Base-by-base conservation (phyloP, 2,888 invertebrate genomes). In the Cinara cedri region DNA sequence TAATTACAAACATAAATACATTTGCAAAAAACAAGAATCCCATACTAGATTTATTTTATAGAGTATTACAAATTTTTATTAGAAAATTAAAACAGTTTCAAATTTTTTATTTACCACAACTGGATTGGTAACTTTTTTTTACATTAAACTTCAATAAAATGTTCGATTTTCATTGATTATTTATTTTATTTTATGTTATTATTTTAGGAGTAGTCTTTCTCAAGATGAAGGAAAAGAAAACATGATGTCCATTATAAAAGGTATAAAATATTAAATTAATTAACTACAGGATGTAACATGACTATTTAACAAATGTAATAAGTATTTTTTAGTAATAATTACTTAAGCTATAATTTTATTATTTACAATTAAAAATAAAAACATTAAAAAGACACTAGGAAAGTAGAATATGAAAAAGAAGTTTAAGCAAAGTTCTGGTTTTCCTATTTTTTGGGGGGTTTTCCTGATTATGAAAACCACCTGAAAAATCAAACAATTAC, bases 51-150 rank as follows among this genome's bases (percentile, higher is more conserved):
- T 57, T 78, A 62, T 70, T 78, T 60, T 51, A 70, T 62, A 49
- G 78, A 70, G 21, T 60, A 51, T 51, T 78, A 49, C 26, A 70
- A 42, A 78, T 78, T 57, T 78, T 70, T 70, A 24, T 70, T 42
- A 51, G 49, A 13, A 78, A 78, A 16, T 21, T 78, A 13, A 78
- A 78, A 9, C 78, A 78, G 21, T 78, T 78, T 60, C 68, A 78
- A 60, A 68, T 21, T 3, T 68, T 70, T 68, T 78, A 78, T 70
- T 34, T 78, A 21, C 68, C 68, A 21, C 49, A 57, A n/a, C 26
- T 78, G 13, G 16, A 78, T 21, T 16, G 49, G 78, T 78, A 78
- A 76, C 65, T 13, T 44, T 76, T 13, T 44, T 76, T 57, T 70
- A 10, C 6, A 60, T 6, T 21, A 49, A 16, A 21, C 9, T 60